Conservation (phyloP, 1,140 invertebrate genomes). For the Eupristina koningsbergeri region DNA sequence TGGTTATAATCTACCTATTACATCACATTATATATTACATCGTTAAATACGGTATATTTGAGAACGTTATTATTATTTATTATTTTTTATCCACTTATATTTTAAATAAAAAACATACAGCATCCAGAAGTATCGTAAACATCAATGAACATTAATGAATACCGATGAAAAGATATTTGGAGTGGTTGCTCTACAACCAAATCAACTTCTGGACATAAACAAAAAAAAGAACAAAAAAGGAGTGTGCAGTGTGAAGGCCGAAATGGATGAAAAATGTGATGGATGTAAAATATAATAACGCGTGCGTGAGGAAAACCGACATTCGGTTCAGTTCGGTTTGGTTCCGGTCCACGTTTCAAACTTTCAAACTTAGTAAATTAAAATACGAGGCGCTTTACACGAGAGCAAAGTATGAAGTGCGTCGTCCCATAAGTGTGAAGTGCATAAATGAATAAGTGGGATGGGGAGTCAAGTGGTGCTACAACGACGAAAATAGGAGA, state of each 20-base stretch:
- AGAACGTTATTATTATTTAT: too few species aligned
- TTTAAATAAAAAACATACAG: too few species aligned
- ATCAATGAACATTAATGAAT: too few species aligned
- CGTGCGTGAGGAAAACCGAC: not conserved
- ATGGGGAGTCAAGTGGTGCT: not conserved
- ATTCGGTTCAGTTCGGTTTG: not conserved
- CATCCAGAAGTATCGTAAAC: too few species aligned
- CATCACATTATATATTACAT: too few species aligned
- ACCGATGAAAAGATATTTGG: not conserved
- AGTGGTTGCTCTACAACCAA: not conserved
- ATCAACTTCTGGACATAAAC: not conserved
- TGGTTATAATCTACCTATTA: too few species aligned
- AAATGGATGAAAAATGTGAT: not conserved
- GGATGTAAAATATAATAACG: too few species aligned
- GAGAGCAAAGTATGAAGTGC: not conserved
- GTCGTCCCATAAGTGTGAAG: not conserved
- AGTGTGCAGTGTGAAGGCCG: not conserved
- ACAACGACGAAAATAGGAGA: constrained; percentile 9
- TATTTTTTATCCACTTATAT: too few species aligned
- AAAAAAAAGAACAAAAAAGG: not conserved
- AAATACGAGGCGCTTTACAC: not conserved
- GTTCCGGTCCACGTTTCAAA: constrained; percentile 4
- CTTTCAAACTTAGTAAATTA: constrained; percentile 6
- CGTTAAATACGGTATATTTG: too few species aligned
- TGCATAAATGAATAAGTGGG: not conserved